Evolutionary conservation across 2,888 invertebrate species (phyloP).

Genomic region (Argynnis bischoffii): DNA sequence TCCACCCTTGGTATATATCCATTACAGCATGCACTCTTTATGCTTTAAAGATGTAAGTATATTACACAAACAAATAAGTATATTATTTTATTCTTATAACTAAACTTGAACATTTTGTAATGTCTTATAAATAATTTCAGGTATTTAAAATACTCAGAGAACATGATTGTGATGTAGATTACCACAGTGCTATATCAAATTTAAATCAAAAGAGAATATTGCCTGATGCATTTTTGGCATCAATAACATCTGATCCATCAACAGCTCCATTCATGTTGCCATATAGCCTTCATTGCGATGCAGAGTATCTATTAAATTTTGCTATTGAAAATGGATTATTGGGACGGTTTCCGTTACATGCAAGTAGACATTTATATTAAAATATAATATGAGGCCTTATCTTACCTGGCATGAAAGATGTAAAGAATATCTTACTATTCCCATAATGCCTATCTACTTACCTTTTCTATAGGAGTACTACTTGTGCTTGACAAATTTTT

Average conservation of each 20-base stretch:
- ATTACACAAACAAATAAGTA: not conserved
- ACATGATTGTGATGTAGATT: slow-evolving; percentile 73
- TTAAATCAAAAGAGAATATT: slow-evolving; percentile 46
- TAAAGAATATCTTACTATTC: no score
- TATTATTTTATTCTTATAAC: not conserved
- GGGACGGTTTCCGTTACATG: slow-evolving; percentile 56
- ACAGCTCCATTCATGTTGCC: slow-evolving; percentile 62
- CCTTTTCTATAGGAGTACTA: no score
- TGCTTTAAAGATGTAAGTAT: slow-evolving; percentile 69
- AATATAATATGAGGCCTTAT: not conserved
- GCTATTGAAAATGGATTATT: slow-evolving; percentile 52
- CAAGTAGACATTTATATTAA: slow-evolving; percentile 45
- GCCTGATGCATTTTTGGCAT: slow-evolving; percentile 71
- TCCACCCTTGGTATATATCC: slow-evolving; percentile 72
- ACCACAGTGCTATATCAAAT: slow-evolving; percentile 52
- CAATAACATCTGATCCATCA: slow-evolving; percentile 58
- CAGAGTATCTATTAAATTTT: slow-evolving; percentile 57
- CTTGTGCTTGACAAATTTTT: no score
- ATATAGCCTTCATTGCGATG: slow-evolving; percentile 69
- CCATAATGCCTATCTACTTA: no score
- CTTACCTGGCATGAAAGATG: no score
- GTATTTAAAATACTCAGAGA: slow-evolving; percentile 67
- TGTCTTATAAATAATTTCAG: slow-evolving; percentile 47
- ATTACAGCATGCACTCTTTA: slow-evolving; percentile 57
- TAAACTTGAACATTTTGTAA: not conserved